Evolutionary conservation across 1,140 invertebrate species (phyloP).

Genomic region (Nylanderia fulva): DNA sequence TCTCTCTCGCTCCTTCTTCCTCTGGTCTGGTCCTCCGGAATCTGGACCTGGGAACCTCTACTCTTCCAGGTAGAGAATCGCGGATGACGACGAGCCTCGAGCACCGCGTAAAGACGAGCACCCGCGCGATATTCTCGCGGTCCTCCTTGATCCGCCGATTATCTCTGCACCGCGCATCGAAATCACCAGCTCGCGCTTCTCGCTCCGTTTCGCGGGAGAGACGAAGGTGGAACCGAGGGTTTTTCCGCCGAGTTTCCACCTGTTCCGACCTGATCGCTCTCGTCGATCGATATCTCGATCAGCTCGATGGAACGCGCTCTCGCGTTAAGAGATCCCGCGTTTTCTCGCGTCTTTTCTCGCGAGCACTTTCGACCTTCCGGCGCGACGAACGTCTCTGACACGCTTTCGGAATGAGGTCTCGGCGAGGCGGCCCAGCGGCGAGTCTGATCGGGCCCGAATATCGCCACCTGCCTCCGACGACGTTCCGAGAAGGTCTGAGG

Average conservation of each 20-base stretch:
- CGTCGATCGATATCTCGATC: neutral
- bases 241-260: constrained; percentile 13
- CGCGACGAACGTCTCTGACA: constrained; percentile 52
- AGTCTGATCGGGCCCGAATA: constrained; percentile 64
- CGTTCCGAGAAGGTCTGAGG: constrained; percentile 75
- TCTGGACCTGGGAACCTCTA: neutral
- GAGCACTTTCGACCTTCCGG: constrained; percentile 56
- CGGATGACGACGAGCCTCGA: neutral
- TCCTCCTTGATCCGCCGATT: constrained; percentile 43
- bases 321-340: neutral
- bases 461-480: constrained; percentile 72
- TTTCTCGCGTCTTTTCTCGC: constrained; percentile 2
- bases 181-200: constrained; percentile 63
- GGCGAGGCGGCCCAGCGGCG: constrained; percentile 65
- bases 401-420: constrained; percentile 69
- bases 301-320: neutral
- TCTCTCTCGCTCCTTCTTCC: neutral
- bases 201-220: constrained; percentile 27
- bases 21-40: neutral
- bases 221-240: neutral
- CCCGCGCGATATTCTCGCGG: neutral
- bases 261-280: constrained; percentile 23
- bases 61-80: neutral
- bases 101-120: constrained; percentile 30
- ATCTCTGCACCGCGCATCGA: constrained; percentile 61